Evolutionary conservation across 2,797 vertebrate species (phyloP).

Genomic region (Enteromius afrohamiltoni): DNA sequence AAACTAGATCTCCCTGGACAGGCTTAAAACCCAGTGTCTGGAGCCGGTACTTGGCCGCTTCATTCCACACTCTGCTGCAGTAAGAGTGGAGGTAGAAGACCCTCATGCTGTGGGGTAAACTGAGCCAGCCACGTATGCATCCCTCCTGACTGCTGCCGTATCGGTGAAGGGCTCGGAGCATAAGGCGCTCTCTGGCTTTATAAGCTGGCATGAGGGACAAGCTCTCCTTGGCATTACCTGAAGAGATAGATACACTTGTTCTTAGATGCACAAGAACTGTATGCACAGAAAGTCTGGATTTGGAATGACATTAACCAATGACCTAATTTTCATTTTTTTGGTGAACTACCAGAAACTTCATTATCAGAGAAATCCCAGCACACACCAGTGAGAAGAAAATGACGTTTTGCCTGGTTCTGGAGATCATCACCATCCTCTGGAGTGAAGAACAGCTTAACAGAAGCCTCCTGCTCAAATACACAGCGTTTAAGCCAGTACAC

Average conservation of each 20-base stretch:
- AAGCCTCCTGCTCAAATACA: conserved; percentile 77
- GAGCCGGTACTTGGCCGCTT: conserved; percentile 85
- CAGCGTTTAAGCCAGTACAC: neutral
- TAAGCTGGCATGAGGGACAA: conserved; percentile 87
- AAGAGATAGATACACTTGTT: conserved; percentile 21
- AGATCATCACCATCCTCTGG: conserved; percentile 85
- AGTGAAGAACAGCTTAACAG: conserved; percentile 89
- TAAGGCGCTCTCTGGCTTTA: conserved; percentile 87
- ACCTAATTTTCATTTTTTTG: neutral
- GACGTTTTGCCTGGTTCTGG: conserved; percentile 87
- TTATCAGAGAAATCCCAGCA: conserved; percentile 8
- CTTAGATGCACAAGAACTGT: neutral
- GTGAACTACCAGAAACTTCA: neutral
- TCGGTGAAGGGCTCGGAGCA: conserved; percentile 90
- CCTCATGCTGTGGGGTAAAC: conserved; percentile 90
- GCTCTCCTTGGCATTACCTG: conserved; percentile 88
- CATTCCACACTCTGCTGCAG: conserved; percentile 95
- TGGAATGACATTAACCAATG: neutral
- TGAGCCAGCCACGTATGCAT: conserved; percentile 88
- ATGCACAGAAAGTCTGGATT: neutral
- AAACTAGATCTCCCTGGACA: conserved; percentile 88
- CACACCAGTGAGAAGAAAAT: conserved; percentile 89
- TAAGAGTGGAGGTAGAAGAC: conserved; percentile 94
- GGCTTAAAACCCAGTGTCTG: conserved; percentile 78
- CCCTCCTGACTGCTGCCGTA: conserved; percentile 86